Percentiles rank a stretch among this genome's conserved stretches.
Conservation (phyloP, 2,797 vertebrate species). For the Crax fasciolata region DNA sequence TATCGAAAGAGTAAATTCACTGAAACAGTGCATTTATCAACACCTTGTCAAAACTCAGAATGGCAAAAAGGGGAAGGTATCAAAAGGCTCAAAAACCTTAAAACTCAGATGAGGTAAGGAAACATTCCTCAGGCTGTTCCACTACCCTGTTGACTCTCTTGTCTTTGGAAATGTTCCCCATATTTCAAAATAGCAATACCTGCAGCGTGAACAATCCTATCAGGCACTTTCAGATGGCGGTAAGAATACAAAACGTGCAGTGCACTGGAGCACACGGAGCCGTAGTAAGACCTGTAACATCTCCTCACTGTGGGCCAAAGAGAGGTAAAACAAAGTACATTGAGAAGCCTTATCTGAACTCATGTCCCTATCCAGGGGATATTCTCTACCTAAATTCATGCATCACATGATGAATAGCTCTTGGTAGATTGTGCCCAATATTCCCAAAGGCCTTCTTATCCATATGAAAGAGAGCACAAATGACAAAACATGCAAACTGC, state of each 20-base stretch:
- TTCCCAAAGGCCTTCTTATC: conserved; percentile 22
- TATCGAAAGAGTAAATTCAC: neutral
- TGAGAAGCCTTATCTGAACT: neutral
- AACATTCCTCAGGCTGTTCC: neutral
- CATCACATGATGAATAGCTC: neutral
- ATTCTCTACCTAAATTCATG: neutral
- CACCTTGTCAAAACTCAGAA: neutral
- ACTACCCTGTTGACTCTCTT: neutral
- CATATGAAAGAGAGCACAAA: neutral
- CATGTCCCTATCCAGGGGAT: neutral
- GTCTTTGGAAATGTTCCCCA: neutral
- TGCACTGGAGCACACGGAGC: neutral
- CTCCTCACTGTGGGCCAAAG: neutral
- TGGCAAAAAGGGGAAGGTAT: neutral
- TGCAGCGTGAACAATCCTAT: neutral
- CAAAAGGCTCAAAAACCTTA: neutral
- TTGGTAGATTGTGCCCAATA: neutral
- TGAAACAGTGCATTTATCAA: neutral
- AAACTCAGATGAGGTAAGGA: neutral
- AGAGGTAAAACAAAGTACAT: neutral
- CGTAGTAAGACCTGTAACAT: neutral
- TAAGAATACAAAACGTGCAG: neutral
- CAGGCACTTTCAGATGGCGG: neutral
- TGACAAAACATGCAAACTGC: neutral
- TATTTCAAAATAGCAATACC: neutral